Conservation (phyloP, 2,888 invertebrate species). For the Xanthia icteritia region DNA sequence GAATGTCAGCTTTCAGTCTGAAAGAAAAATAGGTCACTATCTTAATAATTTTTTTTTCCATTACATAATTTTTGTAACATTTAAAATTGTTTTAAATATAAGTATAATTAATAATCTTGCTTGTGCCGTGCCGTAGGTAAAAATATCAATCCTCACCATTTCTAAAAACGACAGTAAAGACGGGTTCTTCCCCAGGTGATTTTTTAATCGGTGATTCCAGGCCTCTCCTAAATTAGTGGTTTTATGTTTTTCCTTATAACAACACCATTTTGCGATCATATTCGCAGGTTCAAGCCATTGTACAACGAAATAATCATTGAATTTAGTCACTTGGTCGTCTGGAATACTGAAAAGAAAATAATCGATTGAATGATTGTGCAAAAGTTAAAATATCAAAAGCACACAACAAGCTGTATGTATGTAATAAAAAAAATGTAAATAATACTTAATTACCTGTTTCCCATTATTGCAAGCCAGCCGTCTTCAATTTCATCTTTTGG, state of each 20-base stretch:
- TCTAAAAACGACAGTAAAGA: constrained; percentile 22
- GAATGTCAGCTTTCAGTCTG: constrained; percentile 1
- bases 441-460: constrained; percentile 39
- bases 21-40: background rate
- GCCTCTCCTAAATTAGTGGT: too few species aligned
- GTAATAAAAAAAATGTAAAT: constrained; percentile 43
- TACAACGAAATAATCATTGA: too few species aligned
- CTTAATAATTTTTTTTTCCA: too few species aligned
- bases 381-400: constrained; percentile 33
- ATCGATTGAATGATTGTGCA: constrained; percentile 20
- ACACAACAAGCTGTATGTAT: constrained; percentile 36
- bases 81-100: too few species aligned
- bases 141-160: constrained; percentile 43
- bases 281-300: too few species aligned
- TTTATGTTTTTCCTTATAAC: too few species aligned
- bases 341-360: constrained; percentile 37
- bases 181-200: too few species aligned
- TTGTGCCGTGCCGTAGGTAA: constrained; percentile 21
- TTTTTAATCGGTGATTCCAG: too few species aligned
- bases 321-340: constrained; percentile 8
- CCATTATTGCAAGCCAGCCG: constrained; percentile 24
- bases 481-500: too few species aligned
- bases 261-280: too few species aligned
- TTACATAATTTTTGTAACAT: too few species aligned
- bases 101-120: too few species aligned